phyloP scores from a whole-genome alignment of 2,888 invertebrate species.

The Heteromurus nitidus region DNA sequence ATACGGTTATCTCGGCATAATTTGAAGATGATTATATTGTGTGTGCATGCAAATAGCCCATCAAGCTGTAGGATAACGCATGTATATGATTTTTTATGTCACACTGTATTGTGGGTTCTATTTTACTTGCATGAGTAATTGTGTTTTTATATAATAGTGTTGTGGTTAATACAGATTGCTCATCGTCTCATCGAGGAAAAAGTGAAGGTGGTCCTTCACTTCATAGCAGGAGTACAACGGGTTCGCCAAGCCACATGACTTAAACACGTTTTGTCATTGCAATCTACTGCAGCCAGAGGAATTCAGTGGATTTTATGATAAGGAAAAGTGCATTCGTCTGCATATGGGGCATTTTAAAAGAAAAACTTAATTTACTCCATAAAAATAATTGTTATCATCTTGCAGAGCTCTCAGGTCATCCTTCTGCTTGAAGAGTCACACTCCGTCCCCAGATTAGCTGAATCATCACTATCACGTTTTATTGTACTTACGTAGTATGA shows the following conservation, averaged over 20 bases:
- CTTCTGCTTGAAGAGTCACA: background rate
- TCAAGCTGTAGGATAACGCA: background rate
- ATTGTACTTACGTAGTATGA: background rate
- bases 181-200: background rate
- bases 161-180: background rate
- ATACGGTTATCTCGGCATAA: background rate
- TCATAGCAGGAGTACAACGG: background rate
- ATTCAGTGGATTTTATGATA: background rate
- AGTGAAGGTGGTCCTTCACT: conserved; percentile 6
- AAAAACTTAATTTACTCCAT: conserved; percentile 7
- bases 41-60: background rate
- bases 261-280: background rate
- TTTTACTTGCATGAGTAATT: background rate
- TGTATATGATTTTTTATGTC: background rate
- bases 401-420: background rate
- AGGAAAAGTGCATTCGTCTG: too few species aligned
- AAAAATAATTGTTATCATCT: conserved; percentile 5
- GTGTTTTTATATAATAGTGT: background rate
- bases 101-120: too few species aligned
- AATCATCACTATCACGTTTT: background rate
- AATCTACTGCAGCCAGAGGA: background rate
- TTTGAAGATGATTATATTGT: background rate
- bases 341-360: background rate
- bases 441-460: background rate
- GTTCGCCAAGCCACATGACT: background rate